phyloP scores from a whole-genome alignment of 2,113 vertebrate genomes.

The Pseudolaguvia tuberculata region DNA sequence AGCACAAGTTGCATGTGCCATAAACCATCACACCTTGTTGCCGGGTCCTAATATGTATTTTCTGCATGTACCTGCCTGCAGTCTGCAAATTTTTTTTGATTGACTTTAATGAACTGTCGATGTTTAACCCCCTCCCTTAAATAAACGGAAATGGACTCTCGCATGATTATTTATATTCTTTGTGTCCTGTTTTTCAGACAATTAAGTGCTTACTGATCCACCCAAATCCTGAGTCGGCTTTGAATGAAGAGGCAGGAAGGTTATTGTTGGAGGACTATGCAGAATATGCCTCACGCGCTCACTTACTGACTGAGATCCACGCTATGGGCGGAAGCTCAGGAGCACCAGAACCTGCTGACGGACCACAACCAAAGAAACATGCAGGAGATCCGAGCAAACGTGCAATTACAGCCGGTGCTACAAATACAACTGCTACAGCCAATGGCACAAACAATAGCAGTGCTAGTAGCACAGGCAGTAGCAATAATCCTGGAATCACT shows the following conservation, averaged over 20 bases:
- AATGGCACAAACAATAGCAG: slow-evolving; percentile 64
- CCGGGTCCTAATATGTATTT: too few species aligned
- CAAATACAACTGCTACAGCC: slow-evolving; percentile 54
- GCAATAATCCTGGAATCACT: slow-evolving; percentile 69
- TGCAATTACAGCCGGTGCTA: slow-evolving; percentile 66
- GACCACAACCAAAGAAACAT: slow-evolving; percentile 87
- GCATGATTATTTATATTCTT: not conserved
- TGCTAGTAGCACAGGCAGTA: slow-evolving; percentile 56
- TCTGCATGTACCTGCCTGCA: too few species aligned
- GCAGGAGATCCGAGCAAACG: slow-evolving; percentile 78
- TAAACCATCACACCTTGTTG: too few species aligned
- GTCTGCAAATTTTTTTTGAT: too few species aligned
- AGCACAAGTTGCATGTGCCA: too few species aligned
- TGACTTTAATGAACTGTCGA: too few species aligned
- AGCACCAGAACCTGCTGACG: slow-evolving; percentile 63
- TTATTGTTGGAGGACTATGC: slow-evolving; percentile 87
- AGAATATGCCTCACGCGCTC: slow-evolving; percentile 83
- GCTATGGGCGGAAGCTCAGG: slow-evolving; percentile 70
- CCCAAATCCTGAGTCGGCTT: slow-evolving; percentile 84
- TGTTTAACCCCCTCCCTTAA: too few species aligned
- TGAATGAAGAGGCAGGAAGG: slow-evolving; percentile 86
- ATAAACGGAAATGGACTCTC: too few species aligned
- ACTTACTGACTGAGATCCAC: slow-evolving; percentile 84
- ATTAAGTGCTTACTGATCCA: slow-evolving; percentile 95
- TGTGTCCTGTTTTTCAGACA: slow-evolving; percentile 63